These are phyloP conservation scores for Apocheima hispidaria DNA, from an alignment of 2,888 invertebrate genomes.

Conservation along the genomic window DNA sequence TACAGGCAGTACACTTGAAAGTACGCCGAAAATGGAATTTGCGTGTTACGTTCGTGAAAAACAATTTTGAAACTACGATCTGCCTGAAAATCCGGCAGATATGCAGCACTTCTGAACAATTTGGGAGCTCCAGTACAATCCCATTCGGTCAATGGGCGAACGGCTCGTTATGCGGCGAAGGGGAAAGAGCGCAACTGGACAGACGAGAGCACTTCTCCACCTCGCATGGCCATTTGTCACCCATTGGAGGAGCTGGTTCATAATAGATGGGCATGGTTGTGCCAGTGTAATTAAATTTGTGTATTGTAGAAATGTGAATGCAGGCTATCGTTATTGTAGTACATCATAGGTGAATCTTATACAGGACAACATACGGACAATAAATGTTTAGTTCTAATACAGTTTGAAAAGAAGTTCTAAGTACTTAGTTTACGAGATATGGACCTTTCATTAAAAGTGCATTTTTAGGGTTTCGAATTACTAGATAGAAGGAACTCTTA, in stretches of 20 bases:
- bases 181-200: conserved; percentile 23
- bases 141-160: conserved; percentile 22
- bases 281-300: background rate
- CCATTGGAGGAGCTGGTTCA: conserved; percentile 2
- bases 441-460: no score
- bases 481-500: no score
- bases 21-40: background rate
- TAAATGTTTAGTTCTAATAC: no score
- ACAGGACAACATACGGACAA: no score
- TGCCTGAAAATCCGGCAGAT: background rate
- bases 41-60: background rate
- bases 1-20: no score
- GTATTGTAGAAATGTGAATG: background rate
- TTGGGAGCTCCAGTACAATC: conserved; percentile 6
- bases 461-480: no score
- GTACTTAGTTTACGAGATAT: no score
- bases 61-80: background rate
- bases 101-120: conserved; percentile 1
- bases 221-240: conserved; percentile 19
- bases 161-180: conserved; percentile 20
- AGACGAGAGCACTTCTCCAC: conserved; percentile 21
- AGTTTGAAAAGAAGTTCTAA: no score
- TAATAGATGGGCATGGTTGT: background rate
- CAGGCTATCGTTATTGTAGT: background rate
- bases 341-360: no score